These are phyloP conservation scores for Panurus biarmicus DNA, from an alignment of 2,113 vertebrate species.

Conservation along the genomic window DNA sequence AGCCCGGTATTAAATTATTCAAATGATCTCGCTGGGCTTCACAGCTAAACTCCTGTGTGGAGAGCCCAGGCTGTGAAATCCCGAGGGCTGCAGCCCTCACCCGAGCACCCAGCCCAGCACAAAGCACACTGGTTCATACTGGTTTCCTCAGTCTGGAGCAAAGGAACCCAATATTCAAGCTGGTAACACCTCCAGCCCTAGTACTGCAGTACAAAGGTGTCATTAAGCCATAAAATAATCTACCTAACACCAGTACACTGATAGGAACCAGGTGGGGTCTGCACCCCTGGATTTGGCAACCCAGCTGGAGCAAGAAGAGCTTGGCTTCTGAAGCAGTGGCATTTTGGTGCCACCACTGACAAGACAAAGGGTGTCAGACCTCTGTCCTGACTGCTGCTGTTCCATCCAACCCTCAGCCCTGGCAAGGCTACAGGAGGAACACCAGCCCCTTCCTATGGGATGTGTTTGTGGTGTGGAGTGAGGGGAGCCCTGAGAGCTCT, in stretches of 20 bases:
- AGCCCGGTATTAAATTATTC: slow-evolving; percentile 55
- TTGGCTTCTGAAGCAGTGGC: fast-evolving
- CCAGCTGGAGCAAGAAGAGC: background rate
- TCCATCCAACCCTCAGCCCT: background rate
- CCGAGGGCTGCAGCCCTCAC: background rate
- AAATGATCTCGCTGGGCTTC: background rate
- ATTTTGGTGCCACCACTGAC: background rate
- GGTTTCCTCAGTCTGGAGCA: fast-evolving
- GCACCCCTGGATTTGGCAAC: background rate
- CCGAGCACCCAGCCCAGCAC: background rate
- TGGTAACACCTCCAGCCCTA: background rate
- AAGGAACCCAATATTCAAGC: background rate
- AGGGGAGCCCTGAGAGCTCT: background rate
- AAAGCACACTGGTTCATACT: background rate
- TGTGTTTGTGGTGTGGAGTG: fast-evolving
- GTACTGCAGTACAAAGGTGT: background rate
- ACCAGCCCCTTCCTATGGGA: background rate
- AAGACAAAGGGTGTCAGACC: background rate
- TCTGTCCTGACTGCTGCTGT: background rate
- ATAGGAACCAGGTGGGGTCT: background rate
- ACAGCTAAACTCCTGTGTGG: background rate
- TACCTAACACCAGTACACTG: background rate
- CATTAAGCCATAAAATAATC: background rate
- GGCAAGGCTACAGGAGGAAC: background rate
- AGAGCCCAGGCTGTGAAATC: background rate